Evolutionary conservation across 1,140 invertebrate species (phyloP).

Genomic region (Plectrocnemia conspersa): DNA sequence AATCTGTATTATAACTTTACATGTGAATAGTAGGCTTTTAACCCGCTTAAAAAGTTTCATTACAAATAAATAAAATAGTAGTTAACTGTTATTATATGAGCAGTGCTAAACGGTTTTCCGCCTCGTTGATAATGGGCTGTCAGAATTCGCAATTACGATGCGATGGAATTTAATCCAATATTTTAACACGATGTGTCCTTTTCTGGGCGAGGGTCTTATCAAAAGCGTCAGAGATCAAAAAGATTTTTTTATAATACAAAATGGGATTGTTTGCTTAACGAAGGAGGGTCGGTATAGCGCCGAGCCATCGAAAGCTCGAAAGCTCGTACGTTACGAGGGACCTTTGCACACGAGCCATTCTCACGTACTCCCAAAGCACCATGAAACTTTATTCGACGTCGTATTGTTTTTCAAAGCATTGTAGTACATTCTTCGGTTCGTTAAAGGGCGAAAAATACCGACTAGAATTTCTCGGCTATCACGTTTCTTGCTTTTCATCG

Average conservation of each 20-base stretch:
- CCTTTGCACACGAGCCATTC: not conserved
- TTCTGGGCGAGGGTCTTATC: not conserved
- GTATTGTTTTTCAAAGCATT: constrained; percentile 8
- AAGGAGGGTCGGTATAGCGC: too few species aligned
- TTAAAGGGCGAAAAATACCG: not conserved
- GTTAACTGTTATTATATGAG: too few species aligned
- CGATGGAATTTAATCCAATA: too few species aligned
- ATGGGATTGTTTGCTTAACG: too few species aligned
- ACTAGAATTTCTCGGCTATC: not conserved
- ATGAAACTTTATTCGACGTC: not conserved
- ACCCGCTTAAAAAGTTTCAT: too few species aligned
- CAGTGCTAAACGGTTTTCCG: too few species aligned
- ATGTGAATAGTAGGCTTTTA: too few species aligned
- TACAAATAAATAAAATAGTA: too few species aligned
- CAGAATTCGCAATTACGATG: too few species aligned
- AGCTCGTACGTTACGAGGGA: not conserved
- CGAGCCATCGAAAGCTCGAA: not conserved
- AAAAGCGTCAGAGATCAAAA: not conserved
- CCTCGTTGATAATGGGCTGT: too few species aligned
- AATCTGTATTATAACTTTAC: too few species aligned
- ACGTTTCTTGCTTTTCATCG: constrained; percentile 2
- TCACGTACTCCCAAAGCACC: not conserved
- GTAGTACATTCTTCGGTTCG: not conserved
- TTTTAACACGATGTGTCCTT: too few species aligned
- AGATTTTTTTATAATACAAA: not conserved